Conservation (phyloP, 2,113 vertebrate genomes). For the Sinocyclocheilus anshuiensis region DNA sequence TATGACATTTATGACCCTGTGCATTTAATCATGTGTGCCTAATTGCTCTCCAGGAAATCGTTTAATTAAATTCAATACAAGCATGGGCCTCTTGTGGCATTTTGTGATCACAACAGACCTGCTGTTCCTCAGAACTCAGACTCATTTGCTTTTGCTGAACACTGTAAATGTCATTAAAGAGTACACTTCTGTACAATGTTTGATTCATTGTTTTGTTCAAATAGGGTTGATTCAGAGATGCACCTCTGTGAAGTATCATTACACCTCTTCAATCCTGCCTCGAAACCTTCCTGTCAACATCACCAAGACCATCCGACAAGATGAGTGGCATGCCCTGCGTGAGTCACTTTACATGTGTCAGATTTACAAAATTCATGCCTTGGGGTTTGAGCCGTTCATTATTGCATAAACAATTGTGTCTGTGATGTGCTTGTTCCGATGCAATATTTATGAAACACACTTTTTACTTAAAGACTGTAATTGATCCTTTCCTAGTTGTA, state of each 20-base stretch:
- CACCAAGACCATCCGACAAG: conserved; percentile 91
- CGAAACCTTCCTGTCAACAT: conserved; percentile 86
- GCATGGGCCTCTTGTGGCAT: neutral
- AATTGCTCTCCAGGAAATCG: conserved; percentile 4
- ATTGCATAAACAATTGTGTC: neutral
- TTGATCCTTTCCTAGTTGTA: neutral
- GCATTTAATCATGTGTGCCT: neutral
- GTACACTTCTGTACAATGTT: neutral
- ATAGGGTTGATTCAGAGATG: conserved; percentile 79
- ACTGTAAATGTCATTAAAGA: neutral
- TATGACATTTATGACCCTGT: neutral
- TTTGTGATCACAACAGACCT: conserved; percentile 9
- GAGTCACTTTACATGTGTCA: conserved; percentile 67
- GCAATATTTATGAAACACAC: neutral
- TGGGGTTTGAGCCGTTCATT: neutral
- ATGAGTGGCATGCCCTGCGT: conserved; percentile 92
- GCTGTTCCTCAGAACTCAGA: neutral
- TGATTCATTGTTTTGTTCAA: conserved; percentile 22
- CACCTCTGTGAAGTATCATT: conserved; percentile 87
- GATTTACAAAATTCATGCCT: neutral
- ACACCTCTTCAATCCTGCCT: conserved; percentile 88
- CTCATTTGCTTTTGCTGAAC: neutral
- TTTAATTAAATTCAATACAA: neutral
- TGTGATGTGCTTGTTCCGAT: neutral
- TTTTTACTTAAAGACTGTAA: neutral